Conservation (phyloP, 1,140 invertebrate genomes). For the Drosophila hydei region DNA sequence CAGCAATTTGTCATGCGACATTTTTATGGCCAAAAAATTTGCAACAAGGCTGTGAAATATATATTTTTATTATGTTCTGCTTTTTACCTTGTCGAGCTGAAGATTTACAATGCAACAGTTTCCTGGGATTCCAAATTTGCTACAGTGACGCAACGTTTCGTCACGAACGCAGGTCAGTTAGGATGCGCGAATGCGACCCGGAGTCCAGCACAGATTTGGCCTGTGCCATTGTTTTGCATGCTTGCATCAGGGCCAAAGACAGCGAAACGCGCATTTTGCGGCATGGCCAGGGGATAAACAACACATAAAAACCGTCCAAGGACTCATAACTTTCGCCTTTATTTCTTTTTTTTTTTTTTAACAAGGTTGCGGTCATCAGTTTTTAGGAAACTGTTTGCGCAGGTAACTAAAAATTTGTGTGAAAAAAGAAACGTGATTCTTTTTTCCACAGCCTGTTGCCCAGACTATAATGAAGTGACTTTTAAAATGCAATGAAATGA, state of each 20-base stretch:
- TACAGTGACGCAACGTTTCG: conserved; percentile 61
- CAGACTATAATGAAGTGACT: conserved; percentile 19
- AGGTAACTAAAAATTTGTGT: conserved; percentile 48
- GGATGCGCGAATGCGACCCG: conserved; percentile 18
- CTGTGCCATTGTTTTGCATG: conserved; percentile 44
- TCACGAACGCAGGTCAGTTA: conserved; percentile 55
- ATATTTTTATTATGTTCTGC: conserved; percentile 48
- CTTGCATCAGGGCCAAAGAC: conserved; percentile 16
- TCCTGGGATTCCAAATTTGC: conserved; percentile 63
- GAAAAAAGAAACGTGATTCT: conserved; percentile 11
- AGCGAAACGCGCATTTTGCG: conserved; percentile 67
- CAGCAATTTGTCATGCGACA: conserved; percentile 11
- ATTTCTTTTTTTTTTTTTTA: conserved; percentile 39
- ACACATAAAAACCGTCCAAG: conserved; percentile 77
- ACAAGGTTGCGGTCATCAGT: conserved; percentile 63
- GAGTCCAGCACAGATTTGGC: conserved; percentile 13
- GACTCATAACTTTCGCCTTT: conserved; percentile 71
- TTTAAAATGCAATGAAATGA: conserved; percentile 2
- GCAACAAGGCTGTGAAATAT: conserved; percentile 33
- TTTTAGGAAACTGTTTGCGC: conserved; percentile 33
- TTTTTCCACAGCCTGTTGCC: neutral
- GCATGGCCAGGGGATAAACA: conserved; percentile 50
- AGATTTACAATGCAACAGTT: conserved; percentile 46
- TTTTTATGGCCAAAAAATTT: conserved; percentile 42
- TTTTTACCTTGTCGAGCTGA: conserved; percentile 20